Evolutionary conservation across 2,888 invertebrate species (phyloP).

Genomic region (Dysmachus trigonus): DNA sequence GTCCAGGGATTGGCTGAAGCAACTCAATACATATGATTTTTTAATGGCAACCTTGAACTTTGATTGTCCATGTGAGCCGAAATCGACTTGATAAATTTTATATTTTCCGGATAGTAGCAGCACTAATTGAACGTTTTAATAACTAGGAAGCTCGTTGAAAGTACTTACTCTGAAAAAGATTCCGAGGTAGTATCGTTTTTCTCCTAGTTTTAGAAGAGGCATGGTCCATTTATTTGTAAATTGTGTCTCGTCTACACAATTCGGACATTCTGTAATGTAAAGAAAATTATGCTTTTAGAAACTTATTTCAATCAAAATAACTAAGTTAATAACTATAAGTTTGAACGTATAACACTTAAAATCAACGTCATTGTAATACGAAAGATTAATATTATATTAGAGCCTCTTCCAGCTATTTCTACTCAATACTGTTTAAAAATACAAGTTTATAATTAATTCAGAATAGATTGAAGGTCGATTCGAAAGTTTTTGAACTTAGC

Average conservation of each 20-base stretch:
- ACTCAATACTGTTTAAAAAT: not conserved
- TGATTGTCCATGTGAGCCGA: not conserved
- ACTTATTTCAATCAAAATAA: not conserved
- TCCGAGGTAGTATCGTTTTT: conserved; percentile 89
- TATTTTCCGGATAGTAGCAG: not conserved
- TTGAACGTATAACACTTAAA: too few species aligned
- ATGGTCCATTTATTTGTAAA: conserved; percentile 85
- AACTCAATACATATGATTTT: not conserved
- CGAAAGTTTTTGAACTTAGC: not conserved
- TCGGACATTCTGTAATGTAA: conserved; percentile 79
- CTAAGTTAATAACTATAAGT: not conserved
- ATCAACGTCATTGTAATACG: not conserved
- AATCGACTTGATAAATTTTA: not conserved
- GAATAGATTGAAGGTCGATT: not conserved
- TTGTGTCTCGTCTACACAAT: conserved; percentile 79
- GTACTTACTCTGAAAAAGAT: conserved; percentile 89
- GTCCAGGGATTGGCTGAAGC: not conserved
- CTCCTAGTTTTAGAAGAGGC: conserved; percentile 87
- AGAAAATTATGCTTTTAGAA: conserved; percentile 37
- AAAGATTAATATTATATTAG: not conserved
- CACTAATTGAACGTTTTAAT: not conserved
- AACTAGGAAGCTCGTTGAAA: not conserved
- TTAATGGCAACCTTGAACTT: not conserved
- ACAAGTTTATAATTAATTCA: not conserved
- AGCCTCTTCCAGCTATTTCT: not conserved